These are phyloP conservation scores for Chiloscyllium plagiosum DNA, from an alignment of 2,113 vertebrate species.

Conservation along the genomic window DNA sequence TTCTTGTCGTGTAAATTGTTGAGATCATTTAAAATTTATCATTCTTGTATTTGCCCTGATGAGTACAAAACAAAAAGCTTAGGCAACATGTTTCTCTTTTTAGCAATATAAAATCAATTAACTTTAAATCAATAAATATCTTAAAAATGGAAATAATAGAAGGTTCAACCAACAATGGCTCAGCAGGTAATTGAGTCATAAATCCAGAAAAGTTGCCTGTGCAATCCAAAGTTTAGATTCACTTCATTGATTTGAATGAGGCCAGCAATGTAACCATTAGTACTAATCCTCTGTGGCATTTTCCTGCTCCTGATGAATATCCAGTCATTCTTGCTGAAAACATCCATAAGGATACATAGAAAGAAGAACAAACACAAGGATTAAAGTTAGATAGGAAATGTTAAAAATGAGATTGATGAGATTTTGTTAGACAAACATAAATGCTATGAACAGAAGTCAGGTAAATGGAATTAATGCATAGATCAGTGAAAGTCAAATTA, in stretches of 20 bases:
- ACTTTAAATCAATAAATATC: background rate
- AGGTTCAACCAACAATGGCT: background rate
- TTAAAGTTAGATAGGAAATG: background rate
- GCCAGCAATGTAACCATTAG: background rate
- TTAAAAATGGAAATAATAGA: background rate
- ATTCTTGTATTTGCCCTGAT: no score
- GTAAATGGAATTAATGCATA: no score
- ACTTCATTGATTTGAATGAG: background rate
- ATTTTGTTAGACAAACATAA: no score
- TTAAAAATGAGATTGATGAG: no score
- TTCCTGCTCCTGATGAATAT: background rate
- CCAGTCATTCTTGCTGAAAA: background rate
- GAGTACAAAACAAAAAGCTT: no score
- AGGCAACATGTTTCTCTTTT: no score
- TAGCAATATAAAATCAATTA: background rate
- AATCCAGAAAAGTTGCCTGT: background rate
- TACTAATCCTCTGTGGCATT: background rate
- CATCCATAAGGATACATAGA: no score
- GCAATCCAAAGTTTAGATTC: background rate
- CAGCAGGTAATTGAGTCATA: background rate
- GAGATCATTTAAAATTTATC: no score
- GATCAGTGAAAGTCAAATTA: background rate
- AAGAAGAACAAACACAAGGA: no score
- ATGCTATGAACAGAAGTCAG: background rate
- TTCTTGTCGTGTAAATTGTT: no score